Evolutionary conservation across 2,113 vertebrate species (phyloP).

Genomic region (Pantherophis guttatus): DNA sequence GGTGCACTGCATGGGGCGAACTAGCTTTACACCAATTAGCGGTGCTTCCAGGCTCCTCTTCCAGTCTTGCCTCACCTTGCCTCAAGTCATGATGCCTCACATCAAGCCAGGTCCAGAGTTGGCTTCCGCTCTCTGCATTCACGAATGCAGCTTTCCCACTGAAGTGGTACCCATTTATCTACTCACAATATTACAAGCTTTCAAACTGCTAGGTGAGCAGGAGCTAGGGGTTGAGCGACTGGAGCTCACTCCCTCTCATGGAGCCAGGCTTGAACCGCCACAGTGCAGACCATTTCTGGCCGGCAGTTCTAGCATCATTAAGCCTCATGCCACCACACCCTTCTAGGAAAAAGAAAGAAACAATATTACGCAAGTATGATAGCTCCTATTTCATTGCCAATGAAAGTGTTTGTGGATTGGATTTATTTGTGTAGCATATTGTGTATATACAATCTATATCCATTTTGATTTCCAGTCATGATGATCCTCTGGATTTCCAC

Average conservation of each 20-base stretch:
- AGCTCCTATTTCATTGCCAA: neutral
- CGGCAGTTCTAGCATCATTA: neutral
- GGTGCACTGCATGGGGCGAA: too few relatives aligned
- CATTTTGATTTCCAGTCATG: neutral
- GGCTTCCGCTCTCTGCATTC: neutral
- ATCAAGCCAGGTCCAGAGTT: neutral
- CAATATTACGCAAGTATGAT: neutral
- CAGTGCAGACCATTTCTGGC: neutral
- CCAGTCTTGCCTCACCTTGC: neutral
- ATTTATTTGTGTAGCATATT: neutral
- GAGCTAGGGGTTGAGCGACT: neutral
- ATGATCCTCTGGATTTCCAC: neutral
- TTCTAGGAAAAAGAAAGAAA: neutral
- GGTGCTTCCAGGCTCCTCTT: neutral
- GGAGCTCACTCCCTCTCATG: neutral
- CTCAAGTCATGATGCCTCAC: neutral
- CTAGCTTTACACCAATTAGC: neutral
- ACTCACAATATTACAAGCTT: neutral
- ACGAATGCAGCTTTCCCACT: neutral
- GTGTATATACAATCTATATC: neutral
- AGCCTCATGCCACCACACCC: accelerated
- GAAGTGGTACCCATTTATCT: neutral
- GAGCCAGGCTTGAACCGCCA: neutral
- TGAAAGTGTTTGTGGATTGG: neutral
- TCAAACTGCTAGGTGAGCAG: neutral